Evolutionary conservation across 2,888 invertebrate species (phyloP).

Genomic region (Muscina levida): DNA sequence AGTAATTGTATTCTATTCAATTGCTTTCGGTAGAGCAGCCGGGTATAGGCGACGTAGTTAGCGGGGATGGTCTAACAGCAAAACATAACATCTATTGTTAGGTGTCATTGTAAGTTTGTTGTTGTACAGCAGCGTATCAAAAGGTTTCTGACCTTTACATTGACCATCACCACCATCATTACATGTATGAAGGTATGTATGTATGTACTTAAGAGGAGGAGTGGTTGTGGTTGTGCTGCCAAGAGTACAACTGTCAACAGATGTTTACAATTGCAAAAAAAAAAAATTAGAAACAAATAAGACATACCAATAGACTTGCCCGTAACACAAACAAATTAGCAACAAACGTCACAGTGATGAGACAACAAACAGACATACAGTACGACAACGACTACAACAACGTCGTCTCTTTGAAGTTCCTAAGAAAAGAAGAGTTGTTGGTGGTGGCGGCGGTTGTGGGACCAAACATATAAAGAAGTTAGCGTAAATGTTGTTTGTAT

Average conservation of each 20-base stretch:
- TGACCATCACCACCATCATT: too few species aligned
- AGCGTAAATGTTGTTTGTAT: background rate
- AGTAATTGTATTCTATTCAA: slow-evolving; percentile 15
- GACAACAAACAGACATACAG: background rate
- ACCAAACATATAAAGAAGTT: background rate
- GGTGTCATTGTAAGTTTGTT: background rate
- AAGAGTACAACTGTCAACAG: slow-evolving; percentile 9
- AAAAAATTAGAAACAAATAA: background rate
- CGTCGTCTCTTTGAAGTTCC: background rate
- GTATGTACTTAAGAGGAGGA: background rate
- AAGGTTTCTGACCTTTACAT: slow-evolving; percentile 65
- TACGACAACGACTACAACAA: slow-evolving; percentile 1
- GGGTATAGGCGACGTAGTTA: slow-evolving; percentile 11
- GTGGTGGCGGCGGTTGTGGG: too few species aligned
- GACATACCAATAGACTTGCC: slow-evolving; percentile 6
- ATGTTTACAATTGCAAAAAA: slow-evolving; percentile 40
- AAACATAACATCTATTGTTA: slow-evolving; percentile 38
- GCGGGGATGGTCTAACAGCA: slow-evolving; percentile 12
- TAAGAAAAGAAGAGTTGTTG: slow-evolving; percentile 13
- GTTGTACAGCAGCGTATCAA: slow-evolving; percentile 23
- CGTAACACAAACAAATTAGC: background rate
- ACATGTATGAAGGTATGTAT: too few species aligned
- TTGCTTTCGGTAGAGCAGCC: slow-evolving; percentile 18
- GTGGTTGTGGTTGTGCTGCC: too few species aligned
- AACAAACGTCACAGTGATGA: background rate